Evolutionary conservation across 2,113 vertebrate species (phyloP), one percentile per base, ranked within the genome.

Genomic region (Neogobius melanostomus): DNA sequence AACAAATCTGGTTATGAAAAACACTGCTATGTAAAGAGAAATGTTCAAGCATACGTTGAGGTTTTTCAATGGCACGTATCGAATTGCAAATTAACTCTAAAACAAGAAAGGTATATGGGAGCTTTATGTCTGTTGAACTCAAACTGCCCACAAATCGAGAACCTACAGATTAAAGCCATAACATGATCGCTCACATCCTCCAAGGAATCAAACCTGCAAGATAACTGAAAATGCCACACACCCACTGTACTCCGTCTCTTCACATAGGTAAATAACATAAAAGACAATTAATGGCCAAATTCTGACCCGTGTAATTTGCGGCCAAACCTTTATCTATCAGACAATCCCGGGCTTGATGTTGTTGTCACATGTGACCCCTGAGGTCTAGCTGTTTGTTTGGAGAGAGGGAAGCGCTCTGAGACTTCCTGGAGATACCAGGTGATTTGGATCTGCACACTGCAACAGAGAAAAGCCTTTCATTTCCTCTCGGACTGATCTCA

Each of bases 401-500:
- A 36, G 64, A 64, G 59, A 36, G 56, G 51, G 11, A 48, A 68
- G 66, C 61, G 16, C 48, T 51, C 43, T 36, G 50, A 62, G 71
- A 75, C 69, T 77, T 82, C 64, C 79, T 52, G 48, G 17, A 69
- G 68, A 69, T 14, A 36, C 71, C 53, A 63, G 68, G 75, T 72
- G 75, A 66, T 64, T 76, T 69, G 57, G 68, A 79, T 64, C 74
- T 80, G 69, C 68, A 50, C 42, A 48, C 17, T 42, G 56, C 56
- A 42, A 15, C 28, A 42, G 21, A 64, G 77, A 83, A 69, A 83
- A 83, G 72, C 67, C 77, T 82, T 85, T 82, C 68, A 84, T 79
- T 79, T 84, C 75, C 65, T 83, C 74, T 69, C 75, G 64, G 67
- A 66, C 77, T 78, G 62, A 75, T 86, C 78, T 84, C 64, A 50